Evolutionary conservation across 2,113 vertebrate species (phyloP), one percentile per base, ranked within the genome.

Genomic region (Ammodramus savannarum): DNA sequence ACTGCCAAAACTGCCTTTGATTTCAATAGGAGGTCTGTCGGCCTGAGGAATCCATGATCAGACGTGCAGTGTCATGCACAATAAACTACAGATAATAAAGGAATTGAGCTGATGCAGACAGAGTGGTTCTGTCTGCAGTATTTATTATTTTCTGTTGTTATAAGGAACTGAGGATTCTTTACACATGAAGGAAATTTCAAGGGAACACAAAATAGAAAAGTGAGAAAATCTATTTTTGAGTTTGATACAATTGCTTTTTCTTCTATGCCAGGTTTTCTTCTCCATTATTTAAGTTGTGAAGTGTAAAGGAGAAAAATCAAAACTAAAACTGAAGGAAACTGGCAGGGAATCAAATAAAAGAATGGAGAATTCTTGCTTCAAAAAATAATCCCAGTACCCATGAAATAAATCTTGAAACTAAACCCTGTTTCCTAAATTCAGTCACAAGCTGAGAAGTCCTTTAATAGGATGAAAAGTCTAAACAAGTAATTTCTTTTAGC

Each of bases 61-160:
- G 95, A 91, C 75, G 5, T 25, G 67, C 82, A 73, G 32, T 90
- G 94, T 94, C 96, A 88, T 3, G 11, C 74, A 73, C 82, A 73
- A 96, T 97, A 92, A 97, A 92, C 87, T 54, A 58, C 75, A 77
- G 34, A 73, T 38, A 91, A 49, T 76, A 83, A 69, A 85, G 77
- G 71, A 91, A 83, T 2, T 80, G 94, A 94, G 92, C 79, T 94
- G 85, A 97, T 96, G 85, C 75, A 92, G 71, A 87, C 26, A 80
- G 94, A 96, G 85, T 58, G 72, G 62, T 54, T 93, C 92, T 93
- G 87, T 96, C 87, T 90, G 74, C 58, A 73, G 71, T 54, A 76
- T 62, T 95, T 93, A 93, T 46, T 79, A 83, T 85, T 85, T 69
- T 76, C 71, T 68, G 25, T 57, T 61, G 31, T 65, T 79, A 69